Evolutionary conservation across 2,888 invertebrate species (phyloP).

Genomic region (Heliconius cydno): DNA sequence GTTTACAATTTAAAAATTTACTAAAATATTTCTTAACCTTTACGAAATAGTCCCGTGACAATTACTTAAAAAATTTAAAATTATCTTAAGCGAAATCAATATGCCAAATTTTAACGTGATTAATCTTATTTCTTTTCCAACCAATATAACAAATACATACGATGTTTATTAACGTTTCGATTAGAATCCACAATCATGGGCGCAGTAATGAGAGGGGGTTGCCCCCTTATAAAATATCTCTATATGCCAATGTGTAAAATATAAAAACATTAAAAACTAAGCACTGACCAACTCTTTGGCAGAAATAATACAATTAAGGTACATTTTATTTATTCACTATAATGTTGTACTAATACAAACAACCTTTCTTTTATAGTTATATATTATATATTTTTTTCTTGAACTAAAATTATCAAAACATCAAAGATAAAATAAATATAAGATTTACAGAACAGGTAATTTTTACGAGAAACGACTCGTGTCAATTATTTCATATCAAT

Average conservation of each 20-base stretch:
- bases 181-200: background rate
- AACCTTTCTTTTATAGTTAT: background rate
- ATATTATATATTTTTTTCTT: background rate
- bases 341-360: background rate
- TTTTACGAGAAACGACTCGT: background rate
- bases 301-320: background rate
- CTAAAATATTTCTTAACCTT: background rate
- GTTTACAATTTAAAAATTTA: background rate
- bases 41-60: background rate
- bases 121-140: background rate
- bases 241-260: background rate
- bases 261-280: background rate
- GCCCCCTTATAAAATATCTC: too few species aligned
- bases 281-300: constrained; percentile 22
- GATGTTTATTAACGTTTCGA: background rate
- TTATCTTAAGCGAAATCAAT: too few species aligned
- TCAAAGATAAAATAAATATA: background rate
- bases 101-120: too few species aligned
- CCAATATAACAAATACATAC: background rate
- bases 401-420: background rate
- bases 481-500: background rate
- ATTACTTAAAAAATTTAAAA: background rate
- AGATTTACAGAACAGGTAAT: background rate
- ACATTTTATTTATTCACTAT: background rate
- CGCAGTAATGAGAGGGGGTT: too few species aligned